Percentiles rank a stretch among this genome's conserved stretches.
These are phyloP conservation scores for Machimus atricapillus DNA, from an alignment of 2,888 invertebrate species.

Conservation along the genomic window DNA sequence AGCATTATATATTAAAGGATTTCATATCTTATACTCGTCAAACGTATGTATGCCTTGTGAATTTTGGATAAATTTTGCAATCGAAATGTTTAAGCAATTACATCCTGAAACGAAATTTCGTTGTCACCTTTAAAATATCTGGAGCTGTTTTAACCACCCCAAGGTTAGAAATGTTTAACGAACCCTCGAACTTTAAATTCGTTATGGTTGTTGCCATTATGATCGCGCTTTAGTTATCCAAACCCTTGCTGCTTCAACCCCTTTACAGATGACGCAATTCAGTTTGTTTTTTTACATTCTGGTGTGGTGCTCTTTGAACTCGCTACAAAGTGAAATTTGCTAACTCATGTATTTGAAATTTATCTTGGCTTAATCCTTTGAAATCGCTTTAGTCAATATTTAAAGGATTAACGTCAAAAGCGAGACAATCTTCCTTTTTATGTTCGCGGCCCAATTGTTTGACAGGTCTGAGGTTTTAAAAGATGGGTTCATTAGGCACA, in stretches of 20 bases:
- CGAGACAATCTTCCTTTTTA: conserved; percentile 28
- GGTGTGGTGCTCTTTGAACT: not conserved
- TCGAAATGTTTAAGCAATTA: not conserved
- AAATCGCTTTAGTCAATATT: conserved; percentile 62
- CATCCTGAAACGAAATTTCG: not conserved
- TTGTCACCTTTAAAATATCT: not conserved
- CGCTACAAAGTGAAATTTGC: conserved; percentile 11
- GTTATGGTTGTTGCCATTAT: conserved; percentile 6
- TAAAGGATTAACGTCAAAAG: conserved; percentile 61
- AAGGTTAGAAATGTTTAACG: not conserved
- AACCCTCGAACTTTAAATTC: not conserved
- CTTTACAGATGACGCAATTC: not conserved
- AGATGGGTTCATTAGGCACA: conserved; percentile 40
- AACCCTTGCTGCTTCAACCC: not conserved
- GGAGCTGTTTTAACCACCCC: not conserved
- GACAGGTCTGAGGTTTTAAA: conserved; percentile 16
- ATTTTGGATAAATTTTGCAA: not conserved
- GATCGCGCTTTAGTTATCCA: not conserved
- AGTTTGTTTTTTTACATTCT: not conserved
- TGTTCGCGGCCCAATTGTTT: conserved; percentile 38
- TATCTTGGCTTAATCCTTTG: conserved; percentile 58
- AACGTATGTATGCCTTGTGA: not conserved
- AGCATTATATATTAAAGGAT: not conserved
- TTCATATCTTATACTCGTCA: not conserved
- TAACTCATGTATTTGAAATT: conserved; percentile 36